phyloP scores from a whole-genome alignment of 2,888 invertebrate genomes.

The Chrysopilus asiliformis region DNA sequence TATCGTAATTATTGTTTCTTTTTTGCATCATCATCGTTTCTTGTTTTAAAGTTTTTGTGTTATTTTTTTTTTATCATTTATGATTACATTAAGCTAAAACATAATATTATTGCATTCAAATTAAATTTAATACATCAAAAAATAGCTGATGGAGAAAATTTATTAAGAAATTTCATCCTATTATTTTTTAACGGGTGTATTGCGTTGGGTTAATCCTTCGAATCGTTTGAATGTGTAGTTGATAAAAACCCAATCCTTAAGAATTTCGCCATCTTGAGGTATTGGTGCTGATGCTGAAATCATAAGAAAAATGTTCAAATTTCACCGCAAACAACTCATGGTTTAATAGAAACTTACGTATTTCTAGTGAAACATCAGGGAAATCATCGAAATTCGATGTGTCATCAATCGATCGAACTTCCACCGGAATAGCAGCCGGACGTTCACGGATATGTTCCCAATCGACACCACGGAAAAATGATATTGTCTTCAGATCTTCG shows the following conservation, averaged over 20 bases:
- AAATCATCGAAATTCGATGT: conserved; percentile 99
- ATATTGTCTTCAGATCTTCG: conserved; percentile 83
- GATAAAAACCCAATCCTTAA: conserved; percentile 99
- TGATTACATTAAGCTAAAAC: no score
- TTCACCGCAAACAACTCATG: neutral
- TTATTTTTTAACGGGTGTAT: conserved; percentile 67
- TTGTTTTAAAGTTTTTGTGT: no score
- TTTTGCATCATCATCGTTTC: no score
- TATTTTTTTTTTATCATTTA: no score
- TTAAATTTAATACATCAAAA: no score
- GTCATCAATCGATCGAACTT: conserved; percentile 97
- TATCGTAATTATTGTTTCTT: no score
- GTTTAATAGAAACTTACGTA: conserved; percentile 58
- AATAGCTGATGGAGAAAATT: no score
- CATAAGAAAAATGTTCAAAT: conserved; percentile 3
- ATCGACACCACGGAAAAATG: conserved; percentile 95
- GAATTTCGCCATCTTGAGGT: conserved; percentile 81
- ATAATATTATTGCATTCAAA: no score
- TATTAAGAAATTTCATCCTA: neutral
- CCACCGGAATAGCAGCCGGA: conserved; percentile 94
- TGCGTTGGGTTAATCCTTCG: conserved; percentile 89
- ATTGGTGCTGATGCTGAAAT: conserved; percentile 70
- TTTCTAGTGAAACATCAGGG: conserved; percentile 96
- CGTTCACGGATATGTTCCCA: conserved; percentile 99
- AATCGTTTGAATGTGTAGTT: conserved; percentile 99